phyloP scores from a whole-genome alignment of 2,888 invertebrate species.

The Enchytraeus crypticus region DNA sequence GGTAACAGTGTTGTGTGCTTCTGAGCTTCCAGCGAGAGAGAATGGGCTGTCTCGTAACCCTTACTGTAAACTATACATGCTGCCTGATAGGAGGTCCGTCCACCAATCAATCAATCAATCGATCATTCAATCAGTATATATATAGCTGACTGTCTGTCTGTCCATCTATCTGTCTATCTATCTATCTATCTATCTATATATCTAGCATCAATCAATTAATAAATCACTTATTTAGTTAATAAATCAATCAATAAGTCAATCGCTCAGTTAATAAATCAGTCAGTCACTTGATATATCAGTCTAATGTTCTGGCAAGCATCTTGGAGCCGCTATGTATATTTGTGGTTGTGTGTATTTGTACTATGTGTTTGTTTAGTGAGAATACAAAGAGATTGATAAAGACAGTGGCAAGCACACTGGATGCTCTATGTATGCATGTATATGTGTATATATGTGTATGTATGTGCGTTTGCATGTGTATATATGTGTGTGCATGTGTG shows the following conservation, averaged over 20 bases:
- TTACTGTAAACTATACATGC: constrained; percentile 77
- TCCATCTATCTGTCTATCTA: no score
- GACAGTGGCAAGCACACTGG: constrained; percentile 84
- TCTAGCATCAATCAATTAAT: no score
- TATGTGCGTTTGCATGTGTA: no score
- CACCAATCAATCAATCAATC: no score
- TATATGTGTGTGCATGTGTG: no score
- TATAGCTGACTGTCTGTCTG: no score
- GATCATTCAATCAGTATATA: no score
- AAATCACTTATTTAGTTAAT: no score
- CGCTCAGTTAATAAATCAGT: not conserved
- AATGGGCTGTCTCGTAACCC: constrained; percentile 67
- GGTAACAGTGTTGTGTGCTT: constrained; percentile 82
- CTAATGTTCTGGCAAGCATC: not conserved
- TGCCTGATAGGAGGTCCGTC: constrained; percentile 72
- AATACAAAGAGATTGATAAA: constrained; percentile 90
- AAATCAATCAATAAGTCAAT: no score
- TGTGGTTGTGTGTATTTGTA: not conserved
- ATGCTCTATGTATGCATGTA: constrained; percentile 56
- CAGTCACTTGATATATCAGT: not conserved
- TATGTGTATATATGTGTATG: not conserved
- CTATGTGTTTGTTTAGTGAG: constrained; percentile 58
- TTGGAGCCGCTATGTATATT: not conserved
- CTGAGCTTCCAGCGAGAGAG: constrained; percentile 72
- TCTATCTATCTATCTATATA: no score